phyloP scores from a whole-genome alignment of 2,888 invertebrate species.

The Drosophila affinis region DNA sequence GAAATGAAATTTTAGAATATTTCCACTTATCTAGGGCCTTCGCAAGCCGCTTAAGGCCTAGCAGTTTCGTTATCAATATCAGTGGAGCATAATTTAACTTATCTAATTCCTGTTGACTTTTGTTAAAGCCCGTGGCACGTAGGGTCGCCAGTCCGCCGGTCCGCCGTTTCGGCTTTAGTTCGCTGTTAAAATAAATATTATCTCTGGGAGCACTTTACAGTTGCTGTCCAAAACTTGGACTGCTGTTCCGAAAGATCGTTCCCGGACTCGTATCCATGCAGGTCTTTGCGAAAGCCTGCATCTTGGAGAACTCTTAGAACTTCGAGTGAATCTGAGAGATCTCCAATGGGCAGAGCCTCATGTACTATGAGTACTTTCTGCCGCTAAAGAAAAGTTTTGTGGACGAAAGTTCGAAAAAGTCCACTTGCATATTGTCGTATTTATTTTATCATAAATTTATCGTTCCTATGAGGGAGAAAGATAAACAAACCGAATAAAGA shows the following conservation, averaged over 20 bases:
- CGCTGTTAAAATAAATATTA: constrained; percentile 37
- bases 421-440: too few relatives aligned
- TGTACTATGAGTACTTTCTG: too few relatives aligned
- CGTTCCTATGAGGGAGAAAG: too few relatives aligned
- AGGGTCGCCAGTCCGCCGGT: constrained; percentile 24
- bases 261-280: too few relatives aligned
- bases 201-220: constrained; percentile 12
- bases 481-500: too few relatives aligned
- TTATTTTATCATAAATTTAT: too few relatives aligned
- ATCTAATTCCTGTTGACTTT: constrained; percentile 50
- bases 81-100: constrained; percentile 50
- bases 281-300: constrained; percentile 21
- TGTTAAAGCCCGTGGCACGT: constrained; percentile 25
- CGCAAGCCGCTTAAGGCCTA: constrained; percentile 9
- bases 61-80: constrained; percentile 25
- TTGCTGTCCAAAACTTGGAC: constrained; percentile 12
- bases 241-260: constrained; percentile 35
- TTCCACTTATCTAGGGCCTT: constrained; percentile 44
- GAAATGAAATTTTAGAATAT: constrained; percentile 31
- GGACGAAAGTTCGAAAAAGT: too few relatives aligned
- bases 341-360: not conserved
- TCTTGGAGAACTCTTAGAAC: not conserved
- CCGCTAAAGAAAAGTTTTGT: too few relatives aligned
- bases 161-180: not conserved
- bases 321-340: constrained; percentile 5